These are phyloP conservation scores for Lochmaea crataegi DNA, from an alignment of 2,888 invertebrate species.

Conservation along the genomic window DNA sequence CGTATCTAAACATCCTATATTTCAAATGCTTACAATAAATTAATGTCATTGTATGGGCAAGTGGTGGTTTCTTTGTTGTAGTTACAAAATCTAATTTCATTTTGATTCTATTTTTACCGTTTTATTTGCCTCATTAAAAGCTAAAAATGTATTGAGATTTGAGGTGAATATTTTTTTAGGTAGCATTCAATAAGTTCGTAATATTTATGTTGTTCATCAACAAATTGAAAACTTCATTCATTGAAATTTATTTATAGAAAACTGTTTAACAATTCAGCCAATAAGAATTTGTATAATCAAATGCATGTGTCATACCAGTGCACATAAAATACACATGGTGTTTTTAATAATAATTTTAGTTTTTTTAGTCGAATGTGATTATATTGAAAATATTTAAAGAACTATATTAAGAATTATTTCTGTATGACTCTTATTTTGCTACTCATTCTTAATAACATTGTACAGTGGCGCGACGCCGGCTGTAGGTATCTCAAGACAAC, in stretches of 20 bases:
- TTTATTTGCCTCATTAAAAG: neutral
- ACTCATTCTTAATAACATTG: neutral
- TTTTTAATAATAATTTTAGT: neutral
- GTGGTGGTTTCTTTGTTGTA: neutral
- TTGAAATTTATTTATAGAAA: neutral
- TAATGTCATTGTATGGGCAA: neutral
- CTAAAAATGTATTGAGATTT: neutral
- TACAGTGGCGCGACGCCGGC: neutral
- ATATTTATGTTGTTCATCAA: neutral
- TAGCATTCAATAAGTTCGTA: neutral
- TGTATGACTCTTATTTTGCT: neutral
- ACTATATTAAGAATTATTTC: neutral
- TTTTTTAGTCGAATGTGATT: neutral
- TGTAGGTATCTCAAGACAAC: neutral
- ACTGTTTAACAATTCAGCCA: neutral
- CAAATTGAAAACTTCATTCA: neutral
- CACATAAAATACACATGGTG: neutral
- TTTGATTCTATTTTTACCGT: neutral
- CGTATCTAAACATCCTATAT: neutral
- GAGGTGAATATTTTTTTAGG: neutral
- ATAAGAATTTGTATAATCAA: neutral
- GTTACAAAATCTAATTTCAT: neutral
- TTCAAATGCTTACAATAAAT: constrained; percentile 3
- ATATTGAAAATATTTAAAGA: neutral
- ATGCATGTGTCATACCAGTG: neutral